A percentile compares a stretch with the other conserved stretches of the same genome.
These are phyloP conservation scores for Petrocephalus schoutedeni DNA, from an alignment of 2,797 vertebrate species.

Conservation along the genomic window DNA sequence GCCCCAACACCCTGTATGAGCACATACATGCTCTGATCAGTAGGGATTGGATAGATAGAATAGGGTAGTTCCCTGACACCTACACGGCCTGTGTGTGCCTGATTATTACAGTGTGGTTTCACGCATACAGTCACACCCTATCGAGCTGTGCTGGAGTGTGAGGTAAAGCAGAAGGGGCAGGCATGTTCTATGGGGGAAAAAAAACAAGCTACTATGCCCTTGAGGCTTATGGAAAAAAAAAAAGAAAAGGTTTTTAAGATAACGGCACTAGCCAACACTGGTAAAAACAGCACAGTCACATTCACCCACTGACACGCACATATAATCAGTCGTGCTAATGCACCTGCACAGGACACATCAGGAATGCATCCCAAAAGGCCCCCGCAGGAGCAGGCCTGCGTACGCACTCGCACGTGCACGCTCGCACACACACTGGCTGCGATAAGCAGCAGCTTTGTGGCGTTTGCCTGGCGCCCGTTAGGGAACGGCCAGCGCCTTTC, in stretches of 20 bases:
- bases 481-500: not conserved
- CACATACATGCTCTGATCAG: not conserved
- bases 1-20: not conserved
- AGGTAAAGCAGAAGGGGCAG: not conserved
- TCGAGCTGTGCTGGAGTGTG: not conserved
- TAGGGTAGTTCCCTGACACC: not conserved
- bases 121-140: not conserved
- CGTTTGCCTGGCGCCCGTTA: not conserved
- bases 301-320: not conserved
- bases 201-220: not conserved
- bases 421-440: not conserved
- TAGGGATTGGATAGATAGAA: not conserved
- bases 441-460: not conserved
- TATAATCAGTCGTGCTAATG: constrained; percentile 5
- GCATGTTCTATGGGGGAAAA: not conserved
- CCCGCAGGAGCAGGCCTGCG: not conserved
- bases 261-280: not conserved
- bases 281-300: not conserved
- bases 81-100: not conserved
- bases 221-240: not conserved
- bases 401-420: constrained; percentile 12
- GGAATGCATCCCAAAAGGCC: not conserved
- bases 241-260: not conserved
- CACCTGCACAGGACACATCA: not conserved
- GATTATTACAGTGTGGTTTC: not conserved